Evolutionary conservation across 2,888 invertebrate genomes (phyloP), one percentile per base, ranked within the genome.

Genomic region (Morpho achilles): DNA sequence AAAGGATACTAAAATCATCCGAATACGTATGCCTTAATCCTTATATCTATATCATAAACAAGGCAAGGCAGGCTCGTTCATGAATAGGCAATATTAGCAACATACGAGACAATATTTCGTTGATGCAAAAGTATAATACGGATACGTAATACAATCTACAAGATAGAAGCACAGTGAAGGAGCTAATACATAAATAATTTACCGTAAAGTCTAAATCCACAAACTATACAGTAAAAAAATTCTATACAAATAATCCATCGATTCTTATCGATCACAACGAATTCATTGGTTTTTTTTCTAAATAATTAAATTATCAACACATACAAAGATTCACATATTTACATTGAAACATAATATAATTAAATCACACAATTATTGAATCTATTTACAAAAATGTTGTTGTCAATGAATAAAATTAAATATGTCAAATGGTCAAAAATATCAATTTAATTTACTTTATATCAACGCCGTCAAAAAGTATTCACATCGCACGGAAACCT

Each of bases 251-350:
- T 77, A 81, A 84, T 79, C 72, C 79, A 80, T 74, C 75, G 72
- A 82, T 77, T 70, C 72, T 78, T 82, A 77, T 69, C 74, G 76
- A 82, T 82, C 79, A 82, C 79, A 83, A 72, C 75, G 70, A 76
- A 81, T 77, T 79, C 76, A 84, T 82, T 80, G 79, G 76, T 76
- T 64, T 43, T 74, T 72, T 75, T 59, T 16, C 16, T 63, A 77
- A 78, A 78, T 70, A 69, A 79, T 77, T 74, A 76, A 77, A 77
- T 78, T 78, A 79, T 64, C 59, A 75, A 77, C 76, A 84, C 79
- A 81, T 82, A 77, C 75, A 74, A 75, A 80, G 82, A 86, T 82
- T 80, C 83, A 87, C 81, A 84, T 88, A 90, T 89, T 84, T 88
- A 89, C 89, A 90, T 73, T 63, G 70, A 78, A 77, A 76, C 69